Conservation (phyloP, 2,797 vertebrate genomes). For the Apogon hyalosoma region DNA sequence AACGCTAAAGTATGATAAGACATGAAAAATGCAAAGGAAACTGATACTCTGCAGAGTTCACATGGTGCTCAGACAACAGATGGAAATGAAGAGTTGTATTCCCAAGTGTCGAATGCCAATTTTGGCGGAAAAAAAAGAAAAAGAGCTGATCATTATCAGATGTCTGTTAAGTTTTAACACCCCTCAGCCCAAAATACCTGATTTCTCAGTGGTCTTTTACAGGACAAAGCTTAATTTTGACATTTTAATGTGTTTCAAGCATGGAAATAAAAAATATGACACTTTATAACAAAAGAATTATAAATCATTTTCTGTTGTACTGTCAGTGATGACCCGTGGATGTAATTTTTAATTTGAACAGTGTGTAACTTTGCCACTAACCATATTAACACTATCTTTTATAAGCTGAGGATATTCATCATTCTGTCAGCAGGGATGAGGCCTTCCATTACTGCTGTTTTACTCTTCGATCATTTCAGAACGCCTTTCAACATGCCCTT, state of each 20-base stretch:
- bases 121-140: constrained; percentile 6
- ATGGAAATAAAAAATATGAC: not conserved
- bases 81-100: constrained; percentile 31
- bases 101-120: constrained; percentile 36
- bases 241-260: not conserved
- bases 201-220: not conserved
- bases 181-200: constrained; percentile 13
- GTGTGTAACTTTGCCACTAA: constrained; percentile 48
- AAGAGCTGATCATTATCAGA: constrained; percentile 60
- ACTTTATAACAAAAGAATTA: not conserved
- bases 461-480: constrained; percentile 42
- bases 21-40: constrained; percentile 56
- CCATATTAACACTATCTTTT: constrained; percentile 55
- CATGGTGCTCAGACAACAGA: constrained; percentile 33
- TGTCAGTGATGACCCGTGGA: constrained; percentile 18
- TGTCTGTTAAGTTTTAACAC: constrained; percentile 47
- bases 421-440: constrained; percentile 60
- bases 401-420: constrained; percentile 57
- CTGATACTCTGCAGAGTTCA: constrained; percentile 50
- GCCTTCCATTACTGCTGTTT: constrained; percentile 24
- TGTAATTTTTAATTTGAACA: constrained; percentile 41
- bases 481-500: constrained; percentile 33
- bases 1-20: constrained; percentile 52
- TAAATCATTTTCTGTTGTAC: not conserved
- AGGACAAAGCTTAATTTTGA: not conserved